Percentiles rank a stretch among this genome's conserved stretches.
These are phyloP conservation scores for Catagonus wagneri DNA, from an alignment of 2,113 vertebrate species.

Conservation along the genomic window DNA sequence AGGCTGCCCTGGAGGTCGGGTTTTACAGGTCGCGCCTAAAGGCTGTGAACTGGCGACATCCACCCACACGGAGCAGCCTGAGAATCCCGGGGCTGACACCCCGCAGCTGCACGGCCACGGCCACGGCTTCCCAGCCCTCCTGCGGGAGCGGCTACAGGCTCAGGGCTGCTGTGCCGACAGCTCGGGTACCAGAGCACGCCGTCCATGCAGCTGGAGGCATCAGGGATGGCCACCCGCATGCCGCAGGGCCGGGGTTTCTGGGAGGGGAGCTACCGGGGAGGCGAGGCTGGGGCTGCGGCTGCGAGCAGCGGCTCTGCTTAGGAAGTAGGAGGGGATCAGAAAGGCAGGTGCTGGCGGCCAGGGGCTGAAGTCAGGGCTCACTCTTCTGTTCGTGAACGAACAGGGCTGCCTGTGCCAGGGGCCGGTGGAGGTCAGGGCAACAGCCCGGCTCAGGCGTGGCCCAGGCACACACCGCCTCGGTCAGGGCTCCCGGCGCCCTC, in stretches of 20 bases:
- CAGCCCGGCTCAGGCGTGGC: accelerated
- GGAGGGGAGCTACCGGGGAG: too few relatives aligned
- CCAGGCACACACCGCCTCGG: accelerated
- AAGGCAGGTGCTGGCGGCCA: neutral
- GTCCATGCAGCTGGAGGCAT: neutral
- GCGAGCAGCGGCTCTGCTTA: neutral
- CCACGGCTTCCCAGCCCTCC: too few relatives aligned
- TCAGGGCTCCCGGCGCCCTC: accelerated
- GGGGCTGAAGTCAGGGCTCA: neutral
- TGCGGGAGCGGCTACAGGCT: accelerated
- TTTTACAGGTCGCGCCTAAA: too few relatives aligned
- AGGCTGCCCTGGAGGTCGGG: too few relatives aligned
- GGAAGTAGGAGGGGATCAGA: neutral
- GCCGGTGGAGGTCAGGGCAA: accelerated
- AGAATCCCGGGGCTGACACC: neutral
- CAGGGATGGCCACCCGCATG: neutral
- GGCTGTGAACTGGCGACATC: neutral
- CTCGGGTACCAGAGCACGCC: too few relatives aligned
- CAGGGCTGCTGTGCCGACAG: accelerated
- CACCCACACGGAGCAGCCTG: accelerated
- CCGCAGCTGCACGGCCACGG: accelerated
- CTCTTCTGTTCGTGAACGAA: accelerated
- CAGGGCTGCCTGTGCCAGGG: neutral
- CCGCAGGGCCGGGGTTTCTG: neutral
- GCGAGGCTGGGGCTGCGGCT: neutral